Evolutionary conservation across 2,113 vertebrate genomes (phyloP), one percentile per base, ranked within the genome.

Genomic region (Ardeotis arabs): DNA sequence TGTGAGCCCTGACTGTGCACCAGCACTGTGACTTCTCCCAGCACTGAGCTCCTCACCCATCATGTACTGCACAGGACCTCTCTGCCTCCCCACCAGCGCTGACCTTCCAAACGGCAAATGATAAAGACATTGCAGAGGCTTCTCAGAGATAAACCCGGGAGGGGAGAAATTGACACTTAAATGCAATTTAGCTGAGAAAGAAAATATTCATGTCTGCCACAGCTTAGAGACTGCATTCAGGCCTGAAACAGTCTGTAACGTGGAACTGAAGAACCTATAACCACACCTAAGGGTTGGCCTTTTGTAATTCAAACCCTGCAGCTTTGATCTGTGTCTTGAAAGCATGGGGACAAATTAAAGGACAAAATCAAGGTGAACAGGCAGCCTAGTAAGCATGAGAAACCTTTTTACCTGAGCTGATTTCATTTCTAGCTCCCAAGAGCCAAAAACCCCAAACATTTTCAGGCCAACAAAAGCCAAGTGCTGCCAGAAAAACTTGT

Each of bases 311-410:
- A 93, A 84, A 72, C 39, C 12, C 47, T 84, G 60, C 39, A 49
- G 37, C 67, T 95, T 93, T 93, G 68, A 87, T 89, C 76, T 52
- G 31, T 84, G n/a, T 75, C 62, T 68, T 92, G 69, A 87, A 89
- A 96, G 74, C 58, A 60, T 0, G 31, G 73, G 35, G 16, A 72
- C 35, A 76, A 91, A 94, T 82, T 66, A 89, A 93, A 87, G 74
- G 62, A 49, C 5, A 16, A 39, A 58, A 66, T 49, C 44, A 70
- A 92, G 45, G 39, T 44, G 56, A 89, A 74, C 47, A 82, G 59
- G 35, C 47, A 92, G 52, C 1, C 0, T 50, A 19, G 44, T 81
- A 77, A 87, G 53, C n/a, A 41, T 28, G 49, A 53, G 49, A 92
- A 91, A 60, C 8, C 47, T 82, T 87, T 89, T 59, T 39, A 69